These are phyloP conservation scores for Ganaspis sp. DNA, from an alignment of 1,140 invertebrate species.

Conservation along the genomic window DNA sequence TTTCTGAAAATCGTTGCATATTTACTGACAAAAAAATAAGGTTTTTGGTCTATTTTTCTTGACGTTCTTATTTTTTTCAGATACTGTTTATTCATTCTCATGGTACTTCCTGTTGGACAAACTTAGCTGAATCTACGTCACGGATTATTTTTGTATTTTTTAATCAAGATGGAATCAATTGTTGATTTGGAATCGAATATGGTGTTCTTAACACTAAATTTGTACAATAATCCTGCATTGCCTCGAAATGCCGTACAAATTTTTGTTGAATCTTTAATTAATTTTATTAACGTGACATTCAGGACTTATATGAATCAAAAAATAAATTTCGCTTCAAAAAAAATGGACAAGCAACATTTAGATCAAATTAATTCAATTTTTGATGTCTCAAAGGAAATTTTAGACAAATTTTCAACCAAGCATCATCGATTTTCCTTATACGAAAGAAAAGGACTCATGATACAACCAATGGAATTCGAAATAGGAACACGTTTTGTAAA, in stretches of 20 bases:
- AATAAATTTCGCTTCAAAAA: background rate
- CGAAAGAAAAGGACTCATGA: slow-evolving; percentile 12
- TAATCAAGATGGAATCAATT: background rate
- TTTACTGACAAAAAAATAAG: no score
- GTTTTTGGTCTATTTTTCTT: no score
- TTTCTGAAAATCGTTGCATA: no score
- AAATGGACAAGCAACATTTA: background rate
- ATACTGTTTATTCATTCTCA: no score
- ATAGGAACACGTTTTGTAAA: background rate
- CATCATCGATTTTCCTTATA: slow-evolving; percentile 33
- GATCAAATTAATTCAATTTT: background rate
- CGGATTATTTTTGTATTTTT: no score
- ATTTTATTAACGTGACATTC: background rate
- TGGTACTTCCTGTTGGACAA: no score
- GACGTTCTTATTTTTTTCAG: no score
- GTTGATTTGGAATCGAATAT: slow-evolving; percentile 14
- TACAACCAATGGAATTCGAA: slow-evolving; percentile 19
- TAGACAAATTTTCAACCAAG: slow-evolving; percentile 36
- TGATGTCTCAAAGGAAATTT: background rate
- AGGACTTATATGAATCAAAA: background rate
- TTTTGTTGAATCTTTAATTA: background rate
- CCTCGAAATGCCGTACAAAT: slow-evolving; percentile 24
- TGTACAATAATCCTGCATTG: slow-evolving; percentile 14
- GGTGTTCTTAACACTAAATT: background rate
- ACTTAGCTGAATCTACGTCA: no score